These are phyloP conservation scores for Falco punctatus DNA, from an alignment of 2,113 vertebrate genomes.

Conservation along the genomic window DNA sequence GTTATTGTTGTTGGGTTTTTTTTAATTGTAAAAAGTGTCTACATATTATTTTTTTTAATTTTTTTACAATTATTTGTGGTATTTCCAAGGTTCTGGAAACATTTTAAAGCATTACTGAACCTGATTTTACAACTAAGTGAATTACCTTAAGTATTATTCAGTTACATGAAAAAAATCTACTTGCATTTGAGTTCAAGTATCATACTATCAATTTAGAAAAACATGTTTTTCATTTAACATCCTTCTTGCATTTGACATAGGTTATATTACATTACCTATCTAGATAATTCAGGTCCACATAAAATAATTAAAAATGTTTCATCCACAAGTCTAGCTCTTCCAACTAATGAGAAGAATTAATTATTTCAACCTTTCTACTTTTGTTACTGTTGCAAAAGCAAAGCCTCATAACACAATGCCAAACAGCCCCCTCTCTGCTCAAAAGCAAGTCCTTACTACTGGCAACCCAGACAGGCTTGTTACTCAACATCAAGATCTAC, in stretches of 20 bases:
- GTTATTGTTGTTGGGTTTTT: not conserved
- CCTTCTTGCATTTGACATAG: not conserved
- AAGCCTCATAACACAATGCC: not conserved
- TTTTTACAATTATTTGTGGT: not conserved
- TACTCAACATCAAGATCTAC: not conserved
- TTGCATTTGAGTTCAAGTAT: not conserved
- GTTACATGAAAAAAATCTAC: constrained; percentile 3
- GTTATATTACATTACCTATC: not conserved
- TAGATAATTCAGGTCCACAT: not conserved
- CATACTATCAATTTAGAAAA: not conserved
- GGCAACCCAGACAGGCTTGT: not conserved
- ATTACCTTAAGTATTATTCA: constrained; percentile 28
- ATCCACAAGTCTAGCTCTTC: not conserved
- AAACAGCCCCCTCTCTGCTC: not conserved
- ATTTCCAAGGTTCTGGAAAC: constrained; percentile 2
- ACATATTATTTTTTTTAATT: not conserved
- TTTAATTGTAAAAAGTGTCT: not conserved
- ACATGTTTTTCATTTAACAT: not conserved
- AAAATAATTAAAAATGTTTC: constrained; percentile 45
- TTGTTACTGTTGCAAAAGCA: not conserved
- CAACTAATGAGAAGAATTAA: not conserved
- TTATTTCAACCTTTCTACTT: not conserved
- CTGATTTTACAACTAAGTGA: not conserved
- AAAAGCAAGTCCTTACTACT: not conserved
- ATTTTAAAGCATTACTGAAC: not conserved